Evolutionary conservation across 2,113 vertebrate genomes (phyloP), one percentile per base, ranked within the genome.

Genomic region (Setophaga coronata): DNA sequence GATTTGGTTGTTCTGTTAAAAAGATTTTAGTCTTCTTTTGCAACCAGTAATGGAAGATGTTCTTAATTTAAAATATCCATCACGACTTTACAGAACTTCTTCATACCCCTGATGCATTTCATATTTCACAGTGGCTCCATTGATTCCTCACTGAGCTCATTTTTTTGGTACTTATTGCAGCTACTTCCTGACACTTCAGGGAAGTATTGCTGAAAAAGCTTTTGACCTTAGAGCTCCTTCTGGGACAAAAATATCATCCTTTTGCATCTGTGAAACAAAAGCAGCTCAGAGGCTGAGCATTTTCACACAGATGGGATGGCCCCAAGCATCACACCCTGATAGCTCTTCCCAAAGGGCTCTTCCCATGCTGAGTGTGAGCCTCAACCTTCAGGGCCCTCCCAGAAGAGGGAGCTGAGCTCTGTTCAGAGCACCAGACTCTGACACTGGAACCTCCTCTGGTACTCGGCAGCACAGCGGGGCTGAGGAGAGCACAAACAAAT

Each of bases 121-220:
- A 65, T 18, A 60, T 92, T 93, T 90, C 88, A 86, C 50, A 80
- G 73, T 50, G 66, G 42, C 20, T 93, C 67, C 28, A 94, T 6
- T 58, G 71, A 86, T 25, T 48, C 60, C 34, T 87, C 64, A 56
- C 60, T 71, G 88, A 92, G 71, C 50, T 94, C 82, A 70, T 23
- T 82, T 57, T 69, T 38, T 67, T 83, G 67, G 58, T 80, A 89
- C 89, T 93, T 95, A 81, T 78, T 83, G 58, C 72, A 93, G 56
- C 76, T 83, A 66, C 80, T 77, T 71, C 47, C 79, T 73, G 47
- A 79, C 82, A 72, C 79, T 90, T 93, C 0, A 2, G 67, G 48
- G 60, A 92, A 83, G 70, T 34, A 86, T 47, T 83, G 56, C 56
- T 73, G 76, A 62, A 96, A 93, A 89, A 58, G 76, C 60, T 92